These are phyloP conservation scores for Malacoctenus gilli DNA, from an alignment of 2,797 vertebrate species.

Conservation along the genomic window DNA sequence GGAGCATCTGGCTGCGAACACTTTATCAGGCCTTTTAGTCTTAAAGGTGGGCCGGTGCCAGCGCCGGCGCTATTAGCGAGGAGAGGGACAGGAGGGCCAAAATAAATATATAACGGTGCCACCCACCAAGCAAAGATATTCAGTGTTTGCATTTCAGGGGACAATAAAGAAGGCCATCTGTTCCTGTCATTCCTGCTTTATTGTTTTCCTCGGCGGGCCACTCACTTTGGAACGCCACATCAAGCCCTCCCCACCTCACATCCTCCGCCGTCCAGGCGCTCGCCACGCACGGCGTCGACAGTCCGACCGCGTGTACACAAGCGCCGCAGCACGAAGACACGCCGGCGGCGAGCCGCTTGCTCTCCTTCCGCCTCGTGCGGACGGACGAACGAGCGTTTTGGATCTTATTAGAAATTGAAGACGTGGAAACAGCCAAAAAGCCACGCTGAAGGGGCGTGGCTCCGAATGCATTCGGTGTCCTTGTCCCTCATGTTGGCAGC, in stretches of 20 bases:
- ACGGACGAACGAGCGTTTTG: slow-evolving; percentile 40
- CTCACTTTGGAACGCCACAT: slow-evolving; percentile 72
- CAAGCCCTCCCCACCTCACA: slow-evolving; percentile 52
- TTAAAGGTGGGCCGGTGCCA: slow-evolving; percentile 70
- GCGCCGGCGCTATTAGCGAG: slow-evolving; percentile 62
- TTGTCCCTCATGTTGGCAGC: slow-evolving; percentile 59
- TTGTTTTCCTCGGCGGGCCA: slow-evolving; percentile 75
- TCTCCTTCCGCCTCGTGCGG: slow-evolving; percentile 38
- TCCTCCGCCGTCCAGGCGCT: slow-evolving; percentile 31
- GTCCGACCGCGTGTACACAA: slow-evolving; percentile 37
- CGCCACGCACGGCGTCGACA: slow-evolving; percentile 26
- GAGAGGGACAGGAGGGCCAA: slow-evolving; percentile 65
- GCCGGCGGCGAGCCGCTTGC: slow-evolving; percentile 24
- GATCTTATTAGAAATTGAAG: slow-evolving; percentile 37
- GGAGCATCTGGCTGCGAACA: slow-evolving; percentile 61
- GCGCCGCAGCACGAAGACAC: slow-evolving; percentile 18
- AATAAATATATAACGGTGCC: slow-evolving; percentile 79
- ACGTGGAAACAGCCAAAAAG: slow-evolving; percentile 33
- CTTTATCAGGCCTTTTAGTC: slow-evolving; percentile 67
- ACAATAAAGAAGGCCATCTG: slow-evolving; percentile 86
- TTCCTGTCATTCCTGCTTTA: slow-evolving; percentile 84
- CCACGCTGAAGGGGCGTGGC: slow-evolving; percentile 57
- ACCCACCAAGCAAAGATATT: slow-evolving; percentile 80
- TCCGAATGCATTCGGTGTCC: slow-evolving; percentile 65
- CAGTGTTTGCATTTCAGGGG: slow-evolving; percentile 84